phyloP scores from a whole-genome alignment of 2,797 vertebrate genomes.

The Melopsittacus undulatus region DNA sequence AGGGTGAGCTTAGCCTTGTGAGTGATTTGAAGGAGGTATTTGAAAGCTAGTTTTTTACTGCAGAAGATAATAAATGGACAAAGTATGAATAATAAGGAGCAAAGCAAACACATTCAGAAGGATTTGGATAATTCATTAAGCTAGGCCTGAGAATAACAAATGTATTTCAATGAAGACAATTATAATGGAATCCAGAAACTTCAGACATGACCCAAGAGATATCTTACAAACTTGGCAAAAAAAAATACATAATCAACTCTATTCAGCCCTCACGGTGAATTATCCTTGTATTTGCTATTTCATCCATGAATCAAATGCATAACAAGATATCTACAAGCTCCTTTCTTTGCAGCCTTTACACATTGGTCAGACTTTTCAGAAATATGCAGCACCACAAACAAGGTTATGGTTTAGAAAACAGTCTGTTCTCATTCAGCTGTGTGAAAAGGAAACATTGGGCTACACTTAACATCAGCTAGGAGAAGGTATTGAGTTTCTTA shows the following conservation, averaged over 20 bases:
- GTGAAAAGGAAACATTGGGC: neutral
- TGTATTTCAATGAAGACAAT: neutral
- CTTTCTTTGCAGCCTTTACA: neutral
- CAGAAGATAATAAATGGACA: slow-evolving; percentile 13
- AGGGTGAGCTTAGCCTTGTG: neutral
- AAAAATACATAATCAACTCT: neutral
- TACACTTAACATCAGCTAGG: neutral
- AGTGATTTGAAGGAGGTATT: slow-evolving; percentile 33
- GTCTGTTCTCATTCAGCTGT: neutral
- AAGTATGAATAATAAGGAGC: slow-evolving; percentile 34
- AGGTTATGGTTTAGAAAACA: neutral
- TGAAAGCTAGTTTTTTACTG: slow-evolving; percentile 36
- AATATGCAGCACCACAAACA: neutral
- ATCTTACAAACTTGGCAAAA: neutral
- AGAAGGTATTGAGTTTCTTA: neutral
- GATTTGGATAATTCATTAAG: slow-evolving; percentile 50
- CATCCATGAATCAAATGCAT: neutral
- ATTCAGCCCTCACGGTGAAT: neutral
- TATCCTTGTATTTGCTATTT: neutral
- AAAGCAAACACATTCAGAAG: slow-evolving; percentile 17
- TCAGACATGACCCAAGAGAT: neutral
- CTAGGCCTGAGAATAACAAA: slow-evolving; percentile 19
- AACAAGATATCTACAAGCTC: neutral
- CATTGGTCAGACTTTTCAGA: neutral
- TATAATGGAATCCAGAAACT: slow-evolving; percentile 9